Base-by-base conservation (phyloP, 1,140 invertebrate genomes). In the Drosophila auraria region DNA sequence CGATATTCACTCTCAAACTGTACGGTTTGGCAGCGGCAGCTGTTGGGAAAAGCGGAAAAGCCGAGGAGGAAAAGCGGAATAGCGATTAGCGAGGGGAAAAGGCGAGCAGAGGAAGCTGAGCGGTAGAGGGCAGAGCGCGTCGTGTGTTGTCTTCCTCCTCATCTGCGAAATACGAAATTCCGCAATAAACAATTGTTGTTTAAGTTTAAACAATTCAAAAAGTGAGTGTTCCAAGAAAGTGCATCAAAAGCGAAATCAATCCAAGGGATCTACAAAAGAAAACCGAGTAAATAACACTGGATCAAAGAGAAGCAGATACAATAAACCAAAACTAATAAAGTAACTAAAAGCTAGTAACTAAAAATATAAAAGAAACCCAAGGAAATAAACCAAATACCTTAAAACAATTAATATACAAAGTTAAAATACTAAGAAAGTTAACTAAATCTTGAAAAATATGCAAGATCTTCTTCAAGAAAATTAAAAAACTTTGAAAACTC, bases 1-100 rank as follows among this genome's bases (percentile, higher is more conserved):
- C 81, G 81, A 89, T 78, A 72, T 78, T 79, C 78, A 89, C 84
- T 89, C 75, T 89, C 84, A 89, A 89, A 89, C 83, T 89, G 80
- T 87, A 83, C 84, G 84, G 84, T 87, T 87, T 87, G 83, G 66
- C 70, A 82, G 83, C 70, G 83, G 83, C 81, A 82, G 73, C 62
- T 64, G 78, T 42, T 64, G 50, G 51, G 61, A 71, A 54, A 68
- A 87, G 66, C 83, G 77, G 62, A 66, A 76, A 56, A 75, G 53
- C 30, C 72, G 66, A 63, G 62, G 44, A 56, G 69, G 60, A 74
- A 49, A 44, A 72, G 54, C 36, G 47, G 40, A 45, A 58, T 20
- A 61, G 53, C 12, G 69, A 60, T 51, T 54, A 72, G 30, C 27
- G 58, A 36, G 69, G 53, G 69, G 36, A 40, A 56, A 56, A 38